phyloP scores from a whole-genome alignment of 1,140 invertebrate genomes.

The Ceratosolen solmsi region DNA sequence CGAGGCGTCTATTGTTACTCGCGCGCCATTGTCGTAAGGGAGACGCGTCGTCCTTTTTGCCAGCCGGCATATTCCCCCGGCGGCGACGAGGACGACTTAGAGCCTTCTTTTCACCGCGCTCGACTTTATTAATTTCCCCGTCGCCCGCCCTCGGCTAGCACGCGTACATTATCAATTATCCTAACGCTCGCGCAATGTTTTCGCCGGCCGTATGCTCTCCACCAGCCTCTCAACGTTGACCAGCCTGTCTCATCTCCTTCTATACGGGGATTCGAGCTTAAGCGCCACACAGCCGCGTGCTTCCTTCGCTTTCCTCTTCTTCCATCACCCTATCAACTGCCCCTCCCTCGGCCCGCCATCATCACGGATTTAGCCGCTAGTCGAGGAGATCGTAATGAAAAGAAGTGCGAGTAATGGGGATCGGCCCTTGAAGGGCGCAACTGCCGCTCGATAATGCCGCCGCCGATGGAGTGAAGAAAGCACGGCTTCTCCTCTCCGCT shows the following conservation, averaged over 20 bases:
- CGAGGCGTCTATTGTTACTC: conserved; percentile 31
- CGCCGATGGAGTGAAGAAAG: neutral
- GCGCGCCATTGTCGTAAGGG: neutral
- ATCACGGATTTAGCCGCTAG: neutral
- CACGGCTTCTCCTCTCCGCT: neutral
- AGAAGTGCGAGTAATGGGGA: neutral
- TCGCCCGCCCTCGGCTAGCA: neutral
- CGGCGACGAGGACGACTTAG: too few relatives aligned
- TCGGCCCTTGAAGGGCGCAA: neutral
- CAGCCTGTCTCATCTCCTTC: too few relatives aligned
- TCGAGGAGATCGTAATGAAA: neutral
- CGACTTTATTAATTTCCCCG: neutral
- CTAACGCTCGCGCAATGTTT: conserved; percentile 1
- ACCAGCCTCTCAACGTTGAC: too few relatives aligned
- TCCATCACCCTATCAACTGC: neutral
- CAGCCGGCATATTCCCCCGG: neutral
- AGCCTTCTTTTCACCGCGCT: neutral
- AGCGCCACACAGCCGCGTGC: too few relatives aligned
- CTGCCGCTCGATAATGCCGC: neutral
- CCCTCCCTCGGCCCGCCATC: too few relatives aligned
- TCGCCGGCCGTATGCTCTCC: neutral
- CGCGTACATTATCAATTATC: conserved; percentile 37
- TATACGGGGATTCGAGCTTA: too few relatives aligned
- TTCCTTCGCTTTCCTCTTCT: neutral
- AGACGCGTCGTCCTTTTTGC: neutral